Base-by-base conservation (phyloP, 1,140 invertebrate genomes). In the Neuroterus valhalla region DNA sequence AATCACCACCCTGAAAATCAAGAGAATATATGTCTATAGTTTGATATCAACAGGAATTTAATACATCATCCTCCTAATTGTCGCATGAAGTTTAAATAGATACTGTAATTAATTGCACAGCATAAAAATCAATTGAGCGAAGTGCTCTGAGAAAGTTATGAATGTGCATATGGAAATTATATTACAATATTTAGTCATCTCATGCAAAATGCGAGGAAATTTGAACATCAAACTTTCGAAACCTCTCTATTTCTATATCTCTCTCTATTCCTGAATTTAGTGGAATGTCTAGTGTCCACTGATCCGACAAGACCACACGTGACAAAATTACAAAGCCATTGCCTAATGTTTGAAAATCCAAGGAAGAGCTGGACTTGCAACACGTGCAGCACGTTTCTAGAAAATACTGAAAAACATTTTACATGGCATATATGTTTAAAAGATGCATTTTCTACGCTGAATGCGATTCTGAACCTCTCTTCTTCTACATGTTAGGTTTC, bases 261-360 rank as follows among this genome's bases (percentile, higher is more conserved):
- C 31, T 5, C 55, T 62, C 26, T 31, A 26, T 62, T 62, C 3
- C 23, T 62, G 23, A 62, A 62, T 62, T 62, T 6, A 31, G 55
- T 62, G 2, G 15, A 62, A 38, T 62, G 26, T 31, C 21, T 62
- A 62, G 8, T 62, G 55, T 31, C 21, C 31, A 38, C 3, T 31
- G 26, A 62, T 62, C 55, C 12, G 14, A 62, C 55, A 23, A 12
- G 23, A 38, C 14, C 4, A n/a, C 23, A 62, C 26, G 55, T 62
- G 55, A 62, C 55, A 62, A 62, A 23, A 62, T 62, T 38, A 62
- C 21, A 15, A 62, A 62, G 55, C 8, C 55, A 62, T 62, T 62
- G 26, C 55, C 21, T 6, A 62, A 31, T 62, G 55, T 62, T 62
- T 38, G 26, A 8, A 38, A 62, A 38, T 31, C 55, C 21, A 62